Conservation (phyloP, 2,113 vertebrate species). For the Percina caprodes region DNA sequence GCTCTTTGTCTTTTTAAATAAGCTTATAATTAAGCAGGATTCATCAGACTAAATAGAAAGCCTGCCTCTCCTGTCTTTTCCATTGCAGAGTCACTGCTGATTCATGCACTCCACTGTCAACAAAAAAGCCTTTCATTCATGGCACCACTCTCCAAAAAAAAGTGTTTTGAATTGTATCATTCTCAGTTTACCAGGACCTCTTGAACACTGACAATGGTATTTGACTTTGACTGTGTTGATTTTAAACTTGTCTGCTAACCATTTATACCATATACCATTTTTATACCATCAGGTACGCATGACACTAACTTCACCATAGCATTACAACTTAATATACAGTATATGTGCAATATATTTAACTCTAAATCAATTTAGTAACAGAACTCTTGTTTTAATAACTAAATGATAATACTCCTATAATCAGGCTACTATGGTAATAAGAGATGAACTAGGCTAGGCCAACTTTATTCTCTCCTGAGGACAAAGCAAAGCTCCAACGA, state of each 20-base stretch:
- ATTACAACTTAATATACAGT: background rate
- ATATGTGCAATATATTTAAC: background rate
- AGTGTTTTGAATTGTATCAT: conserved; percentile 42
- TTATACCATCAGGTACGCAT: background rate
- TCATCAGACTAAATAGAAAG: conserved; percentile 6
- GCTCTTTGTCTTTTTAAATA: conserved; percentile 1
- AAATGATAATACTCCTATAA: background rate
- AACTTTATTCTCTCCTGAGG: background rate
- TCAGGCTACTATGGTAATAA: background rate
- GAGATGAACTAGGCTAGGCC: background rate
- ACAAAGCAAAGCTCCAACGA: conserved; percentile 37
- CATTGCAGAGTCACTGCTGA: conserved; percentile 59
- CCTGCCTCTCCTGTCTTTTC: conserved; percentile 22
- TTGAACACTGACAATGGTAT: conserved; percentile 27
- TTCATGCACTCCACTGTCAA: conserved; percentile 57
- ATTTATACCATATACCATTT: background rate
- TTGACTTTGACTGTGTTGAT: background rate
- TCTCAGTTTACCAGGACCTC: conserved; percentile 17
- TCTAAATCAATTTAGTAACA: background rate
- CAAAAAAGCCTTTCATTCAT: conserved; percentile 57
- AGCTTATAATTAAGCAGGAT: conserved; percentile 33
- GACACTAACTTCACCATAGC: background rate
- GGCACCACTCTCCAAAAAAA: conserved; percentile 34
- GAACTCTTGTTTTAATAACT: conserved; percentile 6
- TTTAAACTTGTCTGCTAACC: background rate